Base-by-base conservation (phyloP, 2,797 vertebrate genomes). In the Enteromius fasciolatus region DNA sequence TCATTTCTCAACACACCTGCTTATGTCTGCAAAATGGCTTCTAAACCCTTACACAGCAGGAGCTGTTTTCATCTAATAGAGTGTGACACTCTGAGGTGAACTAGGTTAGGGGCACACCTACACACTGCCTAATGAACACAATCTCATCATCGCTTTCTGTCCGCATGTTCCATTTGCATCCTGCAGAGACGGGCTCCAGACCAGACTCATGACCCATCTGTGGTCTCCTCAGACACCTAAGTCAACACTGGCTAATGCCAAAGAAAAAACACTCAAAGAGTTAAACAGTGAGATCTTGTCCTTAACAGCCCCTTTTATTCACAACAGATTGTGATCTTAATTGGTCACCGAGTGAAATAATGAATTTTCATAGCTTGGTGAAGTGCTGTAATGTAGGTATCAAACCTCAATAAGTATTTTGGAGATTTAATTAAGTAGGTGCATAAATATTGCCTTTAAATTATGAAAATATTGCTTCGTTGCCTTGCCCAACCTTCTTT, bases 141-240 rank as follows among this genome's bases (percentile, higher is more conserved):
- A 78, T 72, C 82, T 87, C 87, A 92, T 87, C 92, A 89, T 89
- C 89, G 69, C 83, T 90, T 90, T 91, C 89, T 91, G 82, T 92
- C 84, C 87, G 73, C 75, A 83, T 78, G 80, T 83, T 74, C 52
- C 50, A 85, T 78, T 89, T 86, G 84, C 87, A 69, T 88, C 76
- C 86, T 90, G 84, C 87, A 89, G 82, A 90, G 91, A 90, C 87
- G 84, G 81, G 46, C 72, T 86, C 86, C 52, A 76, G 88, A 86
- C 89, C 91, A 94, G 93, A 94, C 92, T 86, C 86, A 68, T 83
- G 84, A 87, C 88, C 92, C 90, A 92, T 91, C 90, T 92, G 92
- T 86, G 93, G 93, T 93, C 87, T 90, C 88, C 84, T 89, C 91
- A 94, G 94, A 94, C 93, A 91, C 84, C 80, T 89, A 91, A 91